Base-by-base conservation (phyloP, 2,888 invertebrate genomes). In the Aphidius colemani region DNA sequence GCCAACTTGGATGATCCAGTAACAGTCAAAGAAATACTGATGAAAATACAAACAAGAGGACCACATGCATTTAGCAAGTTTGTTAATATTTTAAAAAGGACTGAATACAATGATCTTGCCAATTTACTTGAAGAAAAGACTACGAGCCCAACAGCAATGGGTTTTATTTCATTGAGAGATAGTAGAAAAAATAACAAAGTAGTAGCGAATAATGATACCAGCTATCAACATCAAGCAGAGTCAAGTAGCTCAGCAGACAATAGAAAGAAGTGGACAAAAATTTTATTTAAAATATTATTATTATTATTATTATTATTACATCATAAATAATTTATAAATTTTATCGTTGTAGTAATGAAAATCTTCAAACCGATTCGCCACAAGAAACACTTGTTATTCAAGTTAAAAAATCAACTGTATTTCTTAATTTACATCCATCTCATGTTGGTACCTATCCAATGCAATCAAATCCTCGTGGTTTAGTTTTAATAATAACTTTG, bases 391-490 rank as follows among this genome's bases (percentile, higher is more conserved):
- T 82, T 13, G 48, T 59, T 44, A 75, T 82, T 6, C 67, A 68
- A 43, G 75, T 82, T n/a, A 61, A 43, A 59, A 78, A 75, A 66
- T 71, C 81, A 1, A 73, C 62, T 18, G 45, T 64, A 59, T 81
- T 81, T 65, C 65, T 69, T 7, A 78, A 79, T 61, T 30, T 5
- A 30, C 3, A 1, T 30, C 30, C 30, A 30, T 30, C 30, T 30
- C 4, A 30, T 30, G 30, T 30, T 30, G 30, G 0, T 30, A 1
- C 70, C 58, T 82, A 82, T 66, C 71, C 71, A 0, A 82, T 82
- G 82, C 69, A 76, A 53, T 78, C 78, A 61, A 73, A 74, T 3
- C 82, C 82, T 6, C 77, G 80, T 30, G 82, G 82, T 30, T 67
- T 76, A 11, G 80, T 81, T 50, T 71, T 82, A 51, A 71, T 82